Evolutionary conservation across 2,888 invertebrate species (phyloP).

Genomic region (Apodemia duryi): DNA sequence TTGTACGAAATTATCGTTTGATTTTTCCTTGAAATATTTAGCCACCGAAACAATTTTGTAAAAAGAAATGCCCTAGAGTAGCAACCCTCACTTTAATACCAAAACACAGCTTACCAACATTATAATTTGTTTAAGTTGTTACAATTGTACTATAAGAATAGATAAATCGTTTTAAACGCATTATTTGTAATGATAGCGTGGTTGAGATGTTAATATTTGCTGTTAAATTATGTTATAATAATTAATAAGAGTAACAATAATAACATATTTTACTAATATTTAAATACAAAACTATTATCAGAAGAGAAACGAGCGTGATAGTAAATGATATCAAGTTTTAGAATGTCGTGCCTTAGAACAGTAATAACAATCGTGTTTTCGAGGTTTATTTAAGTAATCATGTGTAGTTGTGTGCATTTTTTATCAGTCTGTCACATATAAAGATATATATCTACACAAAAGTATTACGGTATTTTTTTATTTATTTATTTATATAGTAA

Average conservation of each 20-base stretch:
- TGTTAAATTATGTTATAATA: conserved; percentile 68
- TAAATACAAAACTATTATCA: conserved; percentile 45
- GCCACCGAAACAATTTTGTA: conserved; percentile 25
- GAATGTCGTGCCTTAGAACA: conserved; percentile 76
- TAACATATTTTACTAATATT: conserved; percentile 57
- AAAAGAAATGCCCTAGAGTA: conserved; percentile 55
- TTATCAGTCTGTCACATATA: conserved; percentile 44
- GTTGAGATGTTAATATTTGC: conserved; percentile 67
- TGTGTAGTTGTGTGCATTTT: conserved; percentile 58
- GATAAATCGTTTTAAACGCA: conserved; percentile 64
- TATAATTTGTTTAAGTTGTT: conserved; percentile 73
- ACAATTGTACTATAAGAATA: conserved; percentile 65
- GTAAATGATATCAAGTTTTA: conserved; percentile 61
- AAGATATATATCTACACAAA: conserved; percentile 42
- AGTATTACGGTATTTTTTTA: conserved; percentile 41
- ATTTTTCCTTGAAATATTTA: neutral
- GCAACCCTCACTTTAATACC: conserved; percentile 77
- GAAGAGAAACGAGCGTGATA: conserved; percentile 49
- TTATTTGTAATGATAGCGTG: conserved; percentile 53
- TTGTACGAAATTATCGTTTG: neutral
- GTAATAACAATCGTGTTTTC: conserved; percentile 49
- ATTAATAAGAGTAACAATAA: conserved; percentile 44
- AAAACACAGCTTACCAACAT: conserved; percentile 79
- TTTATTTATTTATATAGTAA: conserved; percentile 46
- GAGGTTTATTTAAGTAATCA: conserved; percentile 42